phyloP scores from a whole-genome alignment of 2,888 invertebrate species.

The Pammene aurita region DNA sequence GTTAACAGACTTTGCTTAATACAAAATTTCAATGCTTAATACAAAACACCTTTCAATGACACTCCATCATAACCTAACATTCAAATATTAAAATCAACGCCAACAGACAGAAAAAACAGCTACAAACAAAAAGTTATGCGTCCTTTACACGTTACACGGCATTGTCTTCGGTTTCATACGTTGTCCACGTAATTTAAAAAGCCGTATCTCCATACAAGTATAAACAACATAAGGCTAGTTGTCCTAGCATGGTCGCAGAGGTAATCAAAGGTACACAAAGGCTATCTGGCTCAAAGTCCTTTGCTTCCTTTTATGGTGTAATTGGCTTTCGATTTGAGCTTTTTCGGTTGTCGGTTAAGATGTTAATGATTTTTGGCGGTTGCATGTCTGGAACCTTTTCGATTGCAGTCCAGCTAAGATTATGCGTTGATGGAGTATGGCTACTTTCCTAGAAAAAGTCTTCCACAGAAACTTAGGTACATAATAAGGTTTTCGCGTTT shows the following conservation, averaged over 20 bases:
- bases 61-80: not conserved
- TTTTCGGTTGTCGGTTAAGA: slow-evolving; percentile 24
- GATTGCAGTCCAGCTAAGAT: not conserved
- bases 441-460: too few species aligned
- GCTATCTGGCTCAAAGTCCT: slow-evolving; percentile 66
- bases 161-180: slow-evolving; percentile 52
- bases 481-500: too few species aligned
- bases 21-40: too few species aligned
- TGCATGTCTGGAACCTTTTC: not conserved
- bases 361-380: slow-evolving; percentile 29
- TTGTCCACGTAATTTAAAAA: slow-evolving; percentile 42
- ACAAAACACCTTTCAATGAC: not conserved
- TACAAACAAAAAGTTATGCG: slow-evolving; percentile 53
- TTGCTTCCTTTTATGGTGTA: slow-evolving; percentile 72
- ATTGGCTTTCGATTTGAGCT: slow-evolving; percentile 49
- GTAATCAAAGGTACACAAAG: slow-evolving; percentile 81
- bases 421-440: too few species aligned
- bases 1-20: too few species aligned
- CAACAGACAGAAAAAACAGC: slow-evolving; percentile 44
- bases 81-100: slow-evolving; percentile 48
- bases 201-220: not conserved
- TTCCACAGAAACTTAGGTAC: too few species aligned
- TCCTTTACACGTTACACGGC: slow-evolving; percentile 55
- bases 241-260: slow-evolving; percentile 42
- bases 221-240: not conserved